These are phyloP conservation scores for Magallana gigas DNA, from an alignment of 1,140 invertebrate genomes.

Conservation along the genomic window DNA sequence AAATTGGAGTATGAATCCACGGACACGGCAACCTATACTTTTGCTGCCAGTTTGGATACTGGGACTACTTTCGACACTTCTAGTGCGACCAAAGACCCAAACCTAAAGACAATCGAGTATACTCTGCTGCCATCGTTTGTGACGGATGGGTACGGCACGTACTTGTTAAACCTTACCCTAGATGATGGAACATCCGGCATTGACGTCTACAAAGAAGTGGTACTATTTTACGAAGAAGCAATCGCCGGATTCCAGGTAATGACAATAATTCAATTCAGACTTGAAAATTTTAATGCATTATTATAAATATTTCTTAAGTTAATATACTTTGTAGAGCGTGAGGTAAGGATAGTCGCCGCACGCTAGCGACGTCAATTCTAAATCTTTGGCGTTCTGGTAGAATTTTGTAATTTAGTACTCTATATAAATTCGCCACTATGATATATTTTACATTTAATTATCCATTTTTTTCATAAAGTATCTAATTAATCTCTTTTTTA, in stretches of 20 bases:
- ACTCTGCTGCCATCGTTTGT: neutral
- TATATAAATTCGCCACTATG: too few relatives aligned
- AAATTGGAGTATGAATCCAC: slow-evolving; percentile 26
- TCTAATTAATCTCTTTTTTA: too few relatives aligned
- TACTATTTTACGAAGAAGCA: slow-evolving; percentile 52
- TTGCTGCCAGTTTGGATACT: slow-evolving; percentile 22
- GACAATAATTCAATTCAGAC: neutral
- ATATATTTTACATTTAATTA: too few relatives aligned
- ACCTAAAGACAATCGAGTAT: neutral
- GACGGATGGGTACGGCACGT: slow-evolving; percentile 37
- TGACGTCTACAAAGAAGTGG: slow-evolving; percentile 32
- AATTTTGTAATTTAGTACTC: too few relatives aligned
- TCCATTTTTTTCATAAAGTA: too few relatives aligned
- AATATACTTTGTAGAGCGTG: too few relatives aligned
- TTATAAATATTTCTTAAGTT: too few relatives aligned
- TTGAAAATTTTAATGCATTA: too few relatives aligned
- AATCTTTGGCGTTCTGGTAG: too few relatives aligned
- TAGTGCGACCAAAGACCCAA: neutral
- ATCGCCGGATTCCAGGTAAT: slow-evolving; percentile 34
- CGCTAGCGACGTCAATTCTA: too few relatives aligned
- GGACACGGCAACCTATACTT: neutral
- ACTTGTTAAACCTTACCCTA: slow-evolving; percentile 42
- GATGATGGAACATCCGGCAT: neutral
- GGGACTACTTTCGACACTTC: neutral
- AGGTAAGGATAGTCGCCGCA: too few relatives aligned